These are phyloP conservation scores for Acanthiza pusilla DNA, from an alignment of 2,797 vertebrate species.

Conservation along the genomic window DNA sequence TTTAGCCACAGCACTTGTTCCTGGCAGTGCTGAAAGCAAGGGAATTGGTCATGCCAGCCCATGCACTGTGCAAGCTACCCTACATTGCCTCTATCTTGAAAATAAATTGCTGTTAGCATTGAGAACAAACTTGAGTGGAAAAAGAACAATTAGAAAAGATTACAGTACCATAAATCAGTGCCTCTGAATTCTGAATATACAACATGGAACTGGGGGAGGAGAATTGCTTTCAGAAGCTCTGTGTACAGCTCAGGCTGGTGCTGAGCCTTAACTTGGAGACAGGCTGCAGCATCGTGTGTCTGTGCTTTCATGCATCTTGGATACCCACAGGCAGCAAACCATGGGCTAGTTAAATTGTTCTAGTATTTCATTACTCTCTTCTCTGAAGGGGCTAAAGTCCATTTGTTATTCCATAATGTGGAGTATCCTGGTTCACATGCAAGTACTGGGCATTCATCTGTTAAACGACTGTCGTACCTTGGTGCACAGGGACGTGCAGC, in stretches of 20 bases:
- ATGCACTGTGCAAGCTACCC: not conserved
- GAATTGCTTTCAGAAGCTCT: not conserved
- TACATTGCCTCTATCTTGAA: not conserved
- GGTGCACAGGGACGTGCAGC: not conserved
- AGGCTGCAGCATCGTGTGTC: not conserved
- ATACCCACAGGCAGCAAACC: not conserved
- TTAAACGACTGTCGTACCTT: not conserved
- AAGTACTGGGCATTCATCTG: not conserved
- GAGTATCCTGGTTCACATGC: accelerated
- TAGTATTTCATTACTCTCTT: not conserved
- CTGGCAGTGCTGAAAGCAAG: not conserved
- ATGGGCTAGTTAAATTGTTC: not conserved
- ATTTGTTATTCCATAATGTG: not conserved
- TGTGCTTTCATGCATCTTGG: not conserved
- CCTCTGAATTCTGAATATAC: not conserved
- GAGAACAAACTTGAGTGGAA: not conserved
- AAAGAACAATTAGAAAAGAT: not conserved
- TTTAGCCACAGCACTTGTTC: not conserved
- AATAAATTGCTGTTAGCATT: not conserved
- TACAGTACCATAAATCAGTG: not conserved
- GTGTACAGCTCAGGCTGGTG: not conserved
- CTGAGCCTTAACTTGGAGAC: not conserved
- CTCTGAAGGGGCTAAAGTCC: not conserved
- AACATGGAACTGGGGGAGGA: not conserved
- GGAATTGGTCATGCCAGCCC: not conserved